These are phyloP conservation scores for Drosophila lacteicornis DNA, from an alignment of 1,140 invertebrate genomes.

Conservation along the genomic window DNA sequence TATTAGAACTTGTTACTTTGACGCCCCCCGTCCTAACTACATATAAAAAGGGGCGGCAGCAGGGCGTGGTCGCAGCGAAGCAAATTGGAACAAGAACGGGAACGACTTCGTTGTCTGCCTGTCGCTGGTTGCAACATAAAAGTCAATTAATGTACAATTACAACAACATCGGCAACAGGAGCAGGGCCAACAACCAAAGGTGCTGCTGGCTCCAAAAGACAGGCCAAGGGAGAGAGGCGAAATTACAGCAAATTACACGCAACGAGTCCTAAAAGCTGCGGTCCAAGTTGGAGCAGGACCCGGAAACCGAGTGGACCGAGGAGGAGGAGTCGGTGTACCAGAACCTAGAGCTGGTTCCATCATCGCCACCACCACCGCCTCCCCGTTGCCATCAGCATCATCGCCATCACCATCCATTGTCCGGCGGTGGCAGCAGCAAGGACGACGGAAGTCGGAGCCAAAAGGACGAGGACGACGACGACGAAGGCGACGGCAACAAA, in stretches of 20 bases:
- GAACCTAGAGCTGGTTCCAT: conserved; percentile 43
- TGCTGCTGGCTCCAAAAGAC: not conserved
- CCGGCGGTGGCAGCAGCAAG: conserved; percentile 23
- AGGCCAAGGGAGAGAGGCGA: conserved; percentile 7
- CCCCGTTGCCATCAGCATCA: conserved; percentile 18
- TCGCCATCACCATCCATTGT: conserved; percentile 42
- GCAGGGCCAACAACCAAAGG: conserved; percentile 4
- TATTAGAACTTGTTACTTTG: conserved; percentile 66
- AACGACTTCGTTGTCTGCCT: conserved; percentile 12
- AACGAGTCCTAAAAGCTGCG: conserved; percentile 55
- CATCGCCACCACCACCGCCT: conserved; percentile 27
- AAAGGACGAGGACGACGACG: conserved; percentile 6
- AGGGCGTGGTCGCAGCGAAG: conserved; percentile 13
- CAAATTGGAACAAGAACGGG: conserved; percentile 47
- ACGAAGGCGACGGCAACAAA: conserved; percentile 56
- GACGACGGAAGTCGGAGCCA: conserved; percentile 3
- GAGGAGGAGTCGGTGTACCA: conserved; percentile 43
- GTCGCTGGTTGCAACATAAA: conserved; percentile 65
- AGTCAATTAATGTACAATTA: conserved; percentile 83
- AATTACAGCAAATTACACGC: conserved; percentile 79
- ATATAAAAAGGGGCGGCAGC: conserved; percentile 3
- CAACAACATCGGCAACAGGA: conserved; percentile 61
- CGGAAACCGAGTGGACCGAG: conserved; percentile 49
- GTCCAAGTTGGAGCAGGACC: conserved; percentile 56
- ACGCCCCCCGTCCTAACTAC: conserved; percentile 8